Evolutionary conservation across 2,113 vertebrate genomes (phyloP).

Genomic region (Bos indicus): DNA sequence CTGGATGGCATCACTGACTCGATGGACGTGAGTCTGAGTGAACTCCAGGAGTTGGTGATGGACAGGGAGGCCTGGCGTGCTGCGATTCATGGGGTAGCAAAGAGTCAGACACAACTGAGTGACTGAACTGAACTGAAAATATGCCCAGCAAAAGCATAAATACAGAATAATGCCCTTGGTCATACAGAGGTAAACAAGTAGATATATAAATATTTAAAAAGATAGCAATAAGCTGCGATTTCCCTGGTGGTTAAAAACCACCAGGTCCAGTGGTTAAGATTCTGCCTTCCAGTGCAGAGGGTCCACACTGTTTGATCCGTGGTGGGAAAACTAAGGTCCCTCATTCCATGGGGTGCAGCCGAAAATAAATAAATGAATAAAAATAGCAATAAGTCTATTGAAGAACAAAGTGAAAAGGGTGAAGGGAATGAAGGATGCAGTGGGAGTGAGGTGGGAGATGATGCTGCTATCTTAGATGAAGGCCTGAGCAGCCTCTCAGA

Average conservation of each 20-base stretch:
- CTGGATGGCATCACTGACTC: too few species aligned
- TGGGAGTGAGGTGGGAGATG: not conserved
- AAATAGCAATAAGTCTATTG: not conserved
- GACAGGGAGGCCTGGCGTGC: too few species aligned
- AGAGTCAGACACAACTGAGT: too few species aligned
- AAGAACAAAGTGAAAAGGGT: not conserved
- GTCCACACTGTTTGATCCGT: not conserved
- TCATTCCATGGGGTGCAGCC: not conserved
- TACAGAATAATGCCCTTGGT: not conserved
- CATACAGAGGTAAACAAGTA: not conserved
- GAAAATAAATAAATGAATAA: not conserved
- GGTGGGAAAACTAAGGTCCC: not conserved
- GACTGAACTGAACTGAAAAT: not conserved
- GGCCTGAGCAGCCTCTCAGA: not conserved
- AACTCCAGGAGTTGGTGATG: too few species aligned
- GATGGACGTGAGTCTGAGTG: too few species aligned
- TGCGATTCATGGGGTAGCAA: too few species aligned
- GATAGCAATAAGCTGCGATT: not conserved
- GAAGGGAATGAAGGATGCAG: not conserved
- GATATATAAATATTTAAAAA: not conserved
- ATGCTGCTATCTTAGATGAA: not conserved
- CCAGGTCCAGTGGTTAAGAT: not conserved
- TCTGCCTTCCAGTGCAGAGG: not conserved
- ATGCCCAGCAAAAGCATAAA: not conserved
- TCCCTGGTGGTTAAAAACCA: not conserved